Evolutionary conservation across 2,113 vertebrate genomes (phyloP).

Genomic region (Anolis sagrei): DNA sequence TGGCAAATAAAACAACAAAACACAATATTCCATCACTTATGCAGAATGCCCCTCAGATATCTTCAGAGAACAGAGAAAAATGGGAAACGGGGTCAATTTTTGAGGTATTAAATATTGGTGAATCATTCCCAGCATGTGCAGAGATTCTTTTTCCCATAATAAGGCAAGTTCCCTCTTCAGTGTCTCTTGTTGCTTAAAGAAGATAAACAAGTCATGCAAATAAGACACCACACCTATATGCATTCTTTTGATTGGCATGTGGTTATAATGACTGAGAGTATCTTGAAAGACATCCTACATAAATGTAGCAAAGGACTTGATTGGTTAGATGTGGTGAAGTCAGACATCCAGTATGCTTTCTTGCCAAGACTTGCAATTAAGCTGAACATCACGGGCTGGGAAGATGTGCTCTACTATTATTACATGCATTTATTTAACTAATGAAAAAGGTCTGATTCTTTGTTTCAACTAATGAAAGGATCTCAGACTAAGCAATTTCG

Average conservation of each 20-base stretch:
- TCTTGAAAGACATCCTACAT: conserved; percentile 53
- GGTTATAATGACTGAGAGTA: conserved; percentile 66
- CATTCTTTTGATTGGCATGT: conserved; percentile 52
- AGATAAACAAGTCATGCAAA: conserved; percentile 14
- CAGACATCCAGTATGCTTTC: conserved; percentile 65
- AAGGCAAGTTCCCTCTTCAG: not conserved
- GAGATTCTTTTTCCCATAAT: conserved; percentile 25
- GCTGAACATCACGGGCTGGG: conserved; percentile 32
- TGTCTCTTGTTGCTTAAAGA: conserved; percentile 48
- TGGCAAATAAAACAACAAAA: not conserved
- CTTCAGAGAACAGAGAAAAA: not conserved
- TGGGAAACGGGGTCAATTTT: not conserved
- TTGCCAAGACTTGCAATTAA: conserved; percentile 50
- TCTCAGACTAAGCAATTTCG: not conserved
- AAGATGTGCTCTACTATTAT: not conserved
- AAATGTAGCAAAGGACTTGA: conserved; percentile 60
- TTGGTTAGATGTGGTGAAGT: conserved; percentile 71
- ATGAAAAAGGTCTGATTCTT: conserved; percentile 2
- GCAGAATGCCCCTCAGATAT: conserved; percentile 27
- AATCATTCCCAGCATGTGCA: not conserved
- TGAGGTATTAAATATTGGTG: conserved; percentile 8
- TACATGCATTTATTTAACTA: not conserved
- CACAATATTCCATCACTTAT: not conserved
- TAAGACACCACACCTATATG: conserved; percentile 44
- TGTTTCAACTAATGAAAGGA: not conserved